Evolutionary conservation across 1,140 invertebrate species (phyloP), one percentile per base, ranked within the genome.

Genomic region (Lepidurus couesii): DNA sequence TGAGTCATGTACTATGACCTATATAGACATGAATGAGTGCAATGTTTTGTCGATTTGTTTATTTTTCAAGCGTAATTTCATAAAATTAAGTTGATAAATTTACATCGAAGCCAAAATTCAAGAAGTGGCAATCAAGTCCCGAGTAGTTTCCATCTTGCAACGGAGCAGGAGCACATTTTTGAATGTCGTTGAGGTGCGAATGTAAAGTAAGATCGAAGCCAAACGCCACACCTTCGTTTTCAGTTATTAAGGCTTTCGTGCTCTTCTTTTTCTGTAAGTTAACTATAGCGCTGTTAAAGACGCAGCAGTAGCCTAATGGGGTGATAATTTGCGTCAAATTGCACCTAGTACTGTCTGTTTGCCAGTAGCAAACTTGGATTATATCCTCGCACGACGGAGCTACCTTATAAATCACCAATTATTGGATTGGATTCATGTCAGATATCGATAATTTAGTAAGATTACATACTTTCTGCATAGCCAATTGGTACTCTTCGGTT

Each of bases 31-130:
- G 16, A 47, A 47, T 11, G 4, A 47, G 45, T 2, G 1, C 2
- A 47, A 10, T 1, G 45, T 47, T 11, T 47, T 47, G 9, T 47
- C 16, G 1, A 47, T 13, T 45, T 45, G 0, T 45, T 45, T 45
- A 45, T 45, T 47, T 11, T 47, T 47, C 26, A 26, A 26, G 9
- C 16, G 16, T 1, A 47, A 47, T 11, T 47, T 47, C 3, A 1
- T 47, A 1, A 65, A 65, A 65, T 9, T n/a, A 65, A 65, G 13
- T 21, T 21, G 9, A 16, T 13, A n/a, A 13, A 6, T 6, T 9
- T 65, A 65, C 53, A n/a, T 65, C 53, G 53, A 65, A 65, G 53
- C 53, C 53, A 16, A 65, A 65, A 16, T 65, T 21, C 53, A 65
- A 7, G 13, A 65, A 65, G n/a, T 65, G 16, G 13, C 53, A 65